Percentiles rank a stretch among this genome's conserved stretches.
Conservation (phyloP, 2,113 vertebrate species). For the Myodes glareolus region DNA sequence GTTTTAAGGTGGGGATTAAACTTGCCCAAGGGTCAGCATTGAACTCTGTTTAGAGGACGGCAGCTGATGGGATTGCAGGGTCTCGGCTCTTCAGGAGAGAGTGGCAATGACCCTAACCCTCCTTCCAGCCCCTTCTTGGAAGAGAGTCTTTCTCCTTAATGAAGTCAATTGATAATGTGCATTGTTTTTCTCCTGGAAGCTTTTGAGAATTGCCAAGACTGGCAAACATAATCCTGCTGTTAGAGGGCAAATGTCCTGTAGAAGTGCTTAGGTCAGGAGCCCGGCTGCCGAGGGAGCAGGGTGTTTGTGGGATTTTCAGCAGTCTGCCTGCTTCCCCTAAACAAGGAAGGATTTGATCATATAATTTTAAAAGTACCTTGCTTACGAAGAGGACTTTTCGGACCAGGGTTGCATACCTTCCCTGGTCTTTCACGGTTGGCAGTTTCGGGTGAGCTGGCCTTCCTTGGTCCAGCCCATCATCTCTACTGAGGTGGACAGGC, state of each 20-base stretch:
- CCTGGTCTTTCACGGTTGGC: not conserved
- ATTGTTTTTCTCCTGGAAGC: slow-evolving; percentile 72
- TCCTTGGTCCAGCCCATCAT: not conserved
- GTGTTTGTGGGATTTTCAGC: slow-evolving; percentile 75
- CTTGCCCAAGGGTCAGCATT: not conserved
- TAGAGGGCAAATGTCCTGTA: slow-evolving; percentile 64
- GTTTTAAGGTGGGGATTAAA: not conserved
- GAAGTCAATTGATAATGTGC: slow-evolving; percentile 67
- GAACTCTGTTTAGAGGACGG: not conserved
- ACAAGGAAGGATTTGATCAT: slow-evolving; percentile 78
- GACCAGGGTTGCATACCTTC: not conserved
- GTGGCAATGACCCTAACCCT: not conserved
- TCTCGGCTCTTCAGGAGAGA: not conserved
- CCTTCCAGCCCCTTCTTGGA: slow-evolving; percentile 50
- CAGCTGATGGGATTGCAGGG: not conserved
- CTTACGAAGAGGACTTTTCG: not conserved
- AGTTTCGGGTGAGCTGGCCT: slow-evolving; percentile 12
- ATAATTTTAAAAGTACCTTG: slow-evolving; percentile 7
- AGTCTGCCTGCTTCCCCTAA: slow-evolving; percentile 77
- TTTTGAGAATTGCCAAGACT: slow-evolving; percentile 82
- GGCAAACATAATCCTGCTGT: slow-evolving; percentile 81
- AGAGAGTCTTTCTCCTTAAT: slow-evolving; percentile 67
- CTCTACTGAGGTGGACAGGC: not conserved
- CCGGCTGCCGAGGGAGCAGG: slow-evolving; percentile 66
- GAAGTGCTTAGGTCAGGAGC: slow-evolving; percentile 71